Base-by-base conservation (phyloP, 92 coral and sea anemone genomes). In the Scolanthus callimorphus region DNA sequence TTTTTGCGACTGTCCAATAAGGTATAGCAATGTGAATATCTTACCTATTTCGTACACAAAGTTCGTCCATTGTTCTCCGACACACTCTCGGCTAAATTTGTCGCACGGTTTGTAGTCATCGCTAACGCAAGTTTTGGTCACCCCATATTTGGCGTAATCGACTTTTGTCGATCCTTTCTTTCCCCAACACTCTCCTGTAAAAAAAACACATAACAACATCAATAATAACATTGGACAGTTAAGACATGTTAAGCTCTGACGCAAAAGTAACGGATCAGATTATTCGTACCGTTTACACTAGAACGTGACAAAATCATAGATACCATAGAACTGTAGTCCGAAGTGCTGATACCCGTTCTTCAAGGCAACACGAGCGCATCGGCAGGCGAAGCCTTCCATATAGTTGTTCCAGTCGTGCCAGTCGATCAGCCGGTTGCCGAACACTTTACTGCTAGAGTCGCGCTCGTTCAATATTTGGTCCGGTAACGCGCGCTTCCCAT, bases 171-270 rank as follows among this genome's bases (percentile, higher is more conserved):
- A 38, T 21, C 44, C 51, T 17, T 51, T 29, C 1, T 80, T 69
- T 0, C 88, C 88, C 96, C 96, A 88, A 29, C 96, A 88, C 62
- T 88, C 96, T 0, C 90, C 96, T 88, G 39, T 15, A 52, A 56
- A 2, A 23, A 20, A 24, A 43, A 43, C n/a, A n/a, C n/a, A n/a
- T n/a, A n/a, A n/a, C n/a, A n/a, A n/a, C n/a, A n/a, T n/a, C n/a
- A n/a, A n/a, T n/a, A n/a, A n/a, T n/a, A n/a, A n/a, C n/a, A n/a
- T n/a, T n/a, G n/a, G n/a, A n/a, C n/a, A n/a, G n/a, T n/a, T n/a
- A n/a, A n/a, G n/a, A n/a, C n/a, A n/a, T n/a, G n/a, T n/a, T n/a
- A n/a, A n/a, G n/a, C n/a, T n/a, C n/a, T n/a, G n/a, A n/a, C n/a
- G n/a, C n/a, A n/a, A n/a, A n/a, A n/a, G n/a, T n/a, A n/a, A n/a